Percentiles rank a stretch among this genome's conserved stretches.
Evolutionary conservation across 2,113 vertebrate genomes (phyloP).

Genomic region (Condylura cristata): DNA sequence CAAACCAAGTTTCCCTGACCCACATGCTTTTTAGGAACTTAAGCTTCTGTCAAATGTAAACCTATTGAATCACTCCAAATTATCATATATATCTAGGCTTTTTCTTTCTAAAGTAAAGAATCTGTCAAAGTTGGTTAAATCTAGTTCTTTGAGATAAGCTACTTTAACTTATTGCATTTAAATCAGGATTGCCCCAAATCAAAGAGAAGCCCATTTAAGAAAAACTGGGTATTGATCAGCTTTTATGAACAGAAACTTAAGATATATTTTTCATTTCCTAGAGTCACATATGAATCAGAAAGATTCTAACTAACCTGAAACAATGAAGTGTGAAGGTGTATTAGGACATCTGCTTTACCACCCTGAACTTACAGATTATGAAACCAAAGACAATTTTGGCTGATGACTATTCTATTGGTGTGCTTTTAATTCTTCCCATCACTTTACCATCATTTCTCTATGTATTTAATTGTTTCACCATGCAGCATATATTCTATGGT

Average conservation of each 20-base stretch:
- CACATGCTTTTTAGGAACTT: not conserved
- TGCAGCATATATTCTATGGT: not conserved
- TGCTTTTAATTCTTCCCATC: not conserved
- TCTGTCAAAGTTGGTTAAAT: not conserved
- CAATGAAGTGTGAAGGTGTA: not conserved
- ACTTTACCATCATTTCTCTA: not conserved
- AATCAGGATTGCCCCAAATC: not conserved
- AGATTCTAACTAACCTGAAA: not conserved
- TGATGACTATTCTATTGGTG: not conserved
- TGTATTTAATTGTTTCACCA: not conserved
- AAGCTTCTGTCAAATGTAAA: not conserved
- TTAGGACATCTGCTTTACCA: not conserved
- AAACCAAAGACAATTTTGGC: not conserved
- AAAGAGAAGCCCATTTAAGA: not conserved
- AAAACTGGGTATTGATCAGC: not conserved
- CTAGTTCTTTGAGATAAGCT: not conserved
- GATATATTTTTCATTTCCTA: not conserved
- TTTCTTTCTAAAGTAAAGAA: slow-evolving; percentile 15
- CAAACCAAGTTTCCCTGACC: not conserved
- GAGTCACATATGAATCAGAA: not conserved
- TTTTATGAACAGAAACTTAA: not conserved
- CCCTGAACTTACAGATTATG: not conserved
- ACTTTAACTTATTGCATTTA: not conserved
- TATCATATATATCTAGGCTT: not conserved
- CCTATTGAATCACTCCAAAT: not conserved